A percentile compares a stretch with the other conserved stretches of the same genome.
Evolutionary conservation across 2,888 invertebrate species (phyloP).

Genomic region (Leptinotarsa haldemani): DNA sequence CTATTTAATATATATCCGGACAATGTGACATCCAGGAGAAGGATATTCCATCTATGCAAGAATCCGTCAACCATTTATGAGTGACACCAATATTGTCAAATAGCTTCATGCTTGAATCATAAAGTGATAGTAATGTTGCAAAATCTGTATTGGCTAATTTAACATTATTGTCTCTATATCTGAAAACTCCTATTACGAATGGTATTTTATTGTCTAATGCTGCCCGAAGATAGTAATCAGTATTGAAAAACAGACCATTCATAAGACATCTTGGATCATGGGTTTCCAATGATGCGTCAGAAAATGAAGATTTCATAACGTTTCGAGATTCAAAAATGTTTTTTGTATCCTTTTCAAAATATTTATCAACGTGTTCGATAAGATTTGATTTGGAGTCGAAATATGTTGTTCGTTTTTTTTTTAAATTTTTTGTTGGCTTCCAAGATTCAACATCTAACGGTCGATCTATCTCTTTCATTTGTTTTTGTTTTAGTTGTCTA

Average conservation of each 20-base stretch:
- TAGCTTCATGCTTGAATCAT: background rate
- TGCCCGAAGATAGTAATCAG: background rate
- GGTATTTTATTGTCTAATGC: background rate
- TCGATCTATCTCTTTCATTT: background rate
- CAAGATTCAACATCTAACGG: background rate
- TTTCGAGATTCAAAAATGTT: background rate
- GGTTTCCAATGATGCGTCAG: background rate
- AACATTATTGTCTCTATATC: background rate
- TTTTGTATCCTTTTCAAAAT: background rate
- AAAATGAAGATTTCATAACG: background rate
- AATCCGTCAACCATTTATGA: background rate
- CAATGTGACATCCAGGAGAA: background rate
- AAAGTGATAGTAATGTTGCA: background rate
- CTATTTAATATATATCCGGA: background rate
- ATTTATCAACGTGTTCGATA: background rate
- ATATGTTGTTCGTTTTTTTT: background rate
- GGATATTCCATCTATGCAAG: background rate
- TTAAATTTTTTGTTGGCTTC: background rate
- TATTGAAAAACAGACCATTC: background rate
- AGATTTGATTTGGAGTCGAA: background rate
- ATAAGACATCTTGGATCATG: background rate
- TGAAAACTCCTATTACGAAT: background rate
- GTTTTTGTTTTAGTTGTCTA: background rate
- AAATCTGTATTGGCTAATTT: background rate
- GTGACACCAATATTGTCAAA: background rate